phyloP scores from a whole-genome alignment of 2,797 vertebrate species.

The Dendrocincla tyrannina region DNA sequence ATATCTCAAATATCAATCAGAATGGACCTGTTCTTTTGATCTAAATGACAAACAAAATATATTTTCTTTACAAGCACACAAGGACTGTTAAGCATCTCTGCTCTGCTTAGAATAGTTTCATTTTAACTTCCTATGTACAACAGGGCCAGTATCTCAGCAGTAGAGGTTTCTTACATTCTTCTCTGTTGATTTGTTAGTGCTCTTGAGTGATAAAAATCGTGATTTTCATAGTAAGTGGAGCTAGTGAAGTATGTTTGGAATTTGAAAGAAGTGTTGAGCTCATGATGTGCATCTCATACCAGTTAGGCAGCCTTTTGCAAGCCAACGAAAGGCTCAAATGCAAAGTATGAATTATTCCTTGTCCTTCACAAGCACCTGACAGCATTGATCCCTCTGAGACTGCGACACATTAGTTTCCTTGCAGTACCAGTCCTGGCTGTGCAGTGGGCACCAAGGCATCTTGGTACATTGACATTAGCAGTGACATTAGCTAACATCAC shows the following conservation, averaged over 20 bases:
- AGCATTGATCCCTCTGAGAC: neutral
- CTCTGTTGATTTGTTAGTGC: neutral
- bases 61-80: neutral
- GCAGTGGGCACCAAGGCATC: neutral
- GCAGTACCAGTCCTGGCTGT: neutral
- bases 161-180: slow-evolving; percentile 30
- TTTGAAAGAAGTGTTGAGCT: slow-evolving; percentile 17
- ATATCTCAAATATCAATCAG: neutral
- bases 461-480: neutral
- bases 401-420: neutral
- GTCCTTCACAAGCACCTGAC: neutral
- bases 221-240: slow-evolving; percentile 22
- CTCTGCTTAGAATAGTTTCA: neutral
- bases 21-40: neutral
- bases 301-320: neutral
- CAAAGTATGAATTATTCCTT: neutral
- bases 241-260: slow-evolving; percentile 50
- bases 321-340: neutral
- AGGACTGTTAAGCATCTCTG: neutral
- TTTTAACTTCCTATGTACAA: neutral
- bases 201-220: slow-evolving; percentile 59
- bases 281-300: neutral
- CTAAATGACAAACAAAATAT: neutral
- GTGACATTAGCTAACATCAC: neutral
- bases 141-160: neutral